phyloP scores from a whole-genome alignment of 2,797 vertebrate genomes.

The Liparis tanakae region DNA sequence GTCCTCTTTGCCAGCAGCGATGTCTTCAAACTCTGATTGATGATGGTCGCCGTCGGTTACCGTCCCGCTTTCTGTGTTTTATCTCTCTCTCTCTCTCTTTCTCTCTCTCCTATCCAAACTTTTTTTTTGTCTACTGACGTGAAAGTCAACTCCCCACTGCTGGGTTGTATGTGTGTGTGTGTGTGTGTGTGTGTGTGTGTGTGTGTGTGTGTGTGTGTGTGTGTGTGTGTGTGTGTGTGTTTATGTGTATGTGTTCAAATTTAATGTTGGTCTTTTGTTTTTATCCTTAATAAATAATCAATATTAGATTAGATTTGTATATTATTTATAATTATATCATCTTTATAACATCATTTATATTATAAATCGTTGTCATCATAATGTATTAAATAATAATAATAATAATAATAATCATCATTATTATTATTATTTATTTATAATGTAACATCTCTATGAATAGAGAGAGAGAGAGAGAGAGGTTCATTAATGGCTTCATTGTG shows the following conservation, averaged over 20 bases:
- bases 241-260: constrained; percentile 24
- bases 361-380: too few species aligned
- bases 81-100: constrained; percentile 20
- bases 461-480: constrained; percentile 18
- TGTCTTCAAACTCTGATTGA: constrained; percentile 82
- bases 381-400: too few species aligned
- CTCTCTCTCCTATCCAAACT: constrained; percentile 39
- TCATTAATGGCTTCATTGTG: constrained; percentile 62
- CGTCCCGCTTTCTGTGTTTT: constrained; percentile 79
- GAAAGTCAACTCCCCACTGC: constrained; percentile 55
- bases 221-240: constrained; percentile 6
- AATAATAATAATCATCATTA: too few species aligned
- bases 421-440: too few species aligned
- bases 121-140: constrained; percentile 54
- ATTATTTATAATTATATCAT: too few species aligned
- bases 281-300: constrained; percentile 8
- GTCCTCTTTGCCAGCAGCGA: constrained; percentile 80
- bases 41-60: constrained; percentile 77
- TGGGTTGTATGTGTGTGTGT: constrained; percentile 18
- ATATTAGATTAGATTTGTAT: too few species aligned
- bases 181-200: constrained; percentile 14
- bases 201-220: constrained; percentile 1
- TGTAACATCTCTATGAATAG: too few species aligned
- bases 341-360: too few species aligned
- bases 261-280: constrained; percentile 2